These are phyloP conservation scores for Oncorhynchus masou DNA, from an alignment of 2,113 vertebrate species.

Conservation along the genomic window DNA sequence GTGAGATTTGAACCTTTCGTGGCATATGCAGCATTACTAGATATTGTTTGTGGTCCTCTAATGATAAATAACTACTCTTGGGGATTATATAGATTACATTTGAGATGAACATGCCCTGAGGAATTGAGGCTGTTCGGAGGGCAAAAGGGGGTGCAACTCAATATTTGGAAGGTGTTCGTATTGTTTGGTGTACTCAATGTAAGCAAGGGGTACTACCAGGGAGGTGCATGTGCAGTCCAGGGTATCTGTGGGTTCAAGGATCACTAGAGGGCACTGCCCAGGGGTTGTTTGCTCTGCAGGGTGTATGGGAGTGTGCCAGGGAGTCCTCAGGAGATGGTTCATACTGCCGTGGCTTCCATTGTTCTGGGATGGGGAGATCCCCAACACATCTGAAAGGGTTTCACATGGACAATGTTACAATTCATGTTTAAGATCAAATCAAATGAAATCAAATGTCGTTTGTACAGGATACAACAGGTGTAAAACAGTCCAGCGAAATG, in stretches of 20 bases:
- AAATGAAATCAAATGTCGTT: not conserved
- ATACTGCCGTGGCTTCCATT: constrained; percentile 79
- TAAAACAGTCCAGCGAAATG: no score
- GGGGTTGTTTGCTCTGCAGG: constrained; percentile 58
- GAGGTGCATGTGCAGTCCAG: constrained; percentile 65
- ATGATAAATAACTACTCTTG: no score
- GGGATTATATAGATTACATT: no score
- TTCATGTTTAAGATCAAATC: not conserved
- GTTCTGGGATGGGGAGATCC: constrained; percentile 66
- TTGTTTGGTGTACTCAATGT: not conserved
- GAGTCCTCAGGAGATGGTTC: constrained; percentile 70
- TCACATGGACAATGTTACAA: not conserved
- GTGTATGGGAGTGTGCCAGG: constrained; percentile 41
- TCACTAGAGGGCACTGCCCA: constrained; percentile 40
- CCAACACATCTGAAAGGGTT: constrained; percentile 63
- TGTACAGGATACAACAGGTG: no score
- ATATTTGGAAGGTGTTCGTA: no score
- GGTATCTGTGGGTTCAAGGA: constrained; percentile 43
- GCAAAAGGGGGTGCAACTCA: no score
- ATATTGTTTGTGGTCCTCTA: no score
- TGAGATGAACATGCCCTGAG: no score
- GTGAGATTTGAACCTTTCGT: no score
- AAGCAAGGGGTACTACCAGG: constrained; percentile 44
- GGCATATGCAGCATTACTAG: no score
- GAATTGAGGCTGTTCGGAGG: no score